Conservation (phyloP, 2,113 vertebrate genomes). For the Hirundichthys speculiger region DNA sequence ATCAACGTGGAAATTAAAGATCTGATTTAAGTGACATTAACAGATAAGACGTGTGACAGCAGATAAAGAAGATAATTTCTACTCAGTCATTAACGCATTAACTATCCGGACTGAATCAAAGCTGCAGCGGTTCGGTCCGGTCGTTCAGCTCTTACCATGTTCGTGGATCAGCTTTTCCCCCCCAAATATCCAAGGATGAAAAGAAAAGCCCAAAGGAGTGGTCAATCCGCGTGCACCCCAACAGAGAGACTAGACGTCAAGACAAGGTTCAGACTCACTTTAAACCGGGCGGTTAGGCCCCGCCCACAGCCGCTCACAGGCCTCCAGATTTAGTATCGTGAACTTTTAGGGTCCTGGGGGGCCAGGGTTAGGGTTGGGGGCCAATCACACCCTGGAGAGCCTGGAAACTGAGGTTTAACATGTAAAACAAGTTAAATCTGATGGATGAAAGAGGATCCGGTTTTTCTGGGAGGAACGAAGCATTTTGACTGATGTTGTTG, state of each 20-base stretch:
- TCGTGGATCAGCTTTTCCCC: slow-evolving; percentile 76
- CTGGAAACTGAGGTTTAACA: slow-evolving; percentile 23
- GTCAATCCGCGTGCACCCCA: slow-evolving; percentile 80
- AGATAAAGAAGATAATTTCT: too few relatives aligned
- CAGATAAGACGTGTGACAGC: too few relatives aligned
- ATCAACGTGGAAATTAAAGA: too few relatives aligned
- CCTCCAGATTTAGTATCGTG: slow-evolving; percentile 84
- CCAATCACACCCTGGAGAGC: slow-evolving; percentile 75
- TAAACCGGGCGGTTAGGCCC: slow-evolving; percentile 77
- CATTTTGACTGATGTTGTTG: too few relatives aligned
- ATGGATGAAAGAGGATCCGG: not conserved
- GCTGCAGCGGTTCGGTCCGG: not conserved
- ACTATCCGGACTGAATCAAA: not conserved
- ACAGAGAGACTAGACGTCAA: slow-evolving; percentile 84
- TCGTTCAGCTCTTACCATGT: slow-evolving; percentile 80
- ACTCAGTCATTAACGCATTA: not conserved
- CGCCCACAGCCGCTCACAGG: slow-evolving; percentile 73
- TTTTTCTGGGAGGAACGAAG: too few relatives aligned
- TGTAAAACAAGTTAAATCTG: slow-evolving; percentile 15
- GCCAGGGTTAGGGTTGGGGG: slow-evolving; percentile 55
- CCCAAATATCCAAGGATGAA: slow-evolving; percentile 77
- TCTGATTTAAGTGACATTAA: too few relatives aligned
- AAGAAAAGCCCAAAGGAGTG: slow-evolving; percentile 79
- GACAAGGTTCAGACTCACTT: slow-evolving; percentile 79
- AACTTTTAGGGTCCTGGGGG: slow-evolving; percentile 83